Percentiles rank a stretch among this genome's conserved stretches.
These are phyloP conservation scores for Sorex araneus DNA, from an alignment of 2,113 vertebrate species.

Conservation along the genomic window DNA sequence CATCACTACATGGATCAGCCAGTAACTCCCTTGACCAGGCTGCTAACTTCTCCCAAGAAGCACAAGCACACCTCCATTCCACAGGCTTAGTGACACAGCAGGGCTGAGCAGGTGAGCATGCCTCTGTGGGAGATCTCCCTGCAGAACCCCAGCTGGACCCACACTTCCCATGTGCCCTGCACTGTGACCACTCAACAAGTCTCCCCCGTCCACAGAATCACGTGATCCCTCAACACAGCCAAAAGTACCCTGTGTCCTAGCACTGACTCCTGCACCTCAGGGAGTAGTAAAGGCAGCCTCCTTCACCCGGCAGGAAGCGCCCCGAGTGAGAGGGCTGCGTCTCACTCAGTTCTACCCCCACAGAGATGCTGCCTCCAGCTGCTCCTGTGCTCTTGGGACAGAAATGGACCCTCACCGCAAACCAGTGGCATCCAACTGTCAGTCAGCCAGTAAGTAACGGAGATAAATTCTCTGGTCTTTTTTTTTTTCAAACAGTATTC, in stretches of 20 bases:
- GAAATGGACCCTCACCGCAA: not conserved
- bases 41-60: too few species aligned
- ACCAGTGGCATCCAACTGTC: not conserved
- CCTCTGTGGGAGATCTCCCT: not conserved
- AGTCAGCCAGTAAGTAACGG: not conserved
- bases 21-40: too few species aligned
- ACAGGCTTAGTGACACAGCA: not conserved
- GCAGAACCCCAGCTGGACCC: not conserved
- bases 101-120: too few species aligned
- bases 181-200: not conserved
- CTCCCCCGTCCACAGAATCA: too few species aligned
- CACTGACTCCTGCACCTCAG: too few species aligned
- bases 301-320: not conserved
- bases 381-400: not conserved
- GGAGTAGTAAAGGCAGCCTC: not conserved
- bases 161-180: not conserved
- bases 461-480: not conserved
- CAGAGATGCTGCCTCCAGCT: not conserved
- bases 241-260: too few species aligned
- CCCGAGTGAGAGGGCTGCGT: not conserved
- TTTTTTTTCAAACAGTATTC: conserved; percentile 14
- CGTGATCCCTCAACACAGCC: too few species aligned
- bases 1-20: too few species aligned
- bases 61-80: not conserved
- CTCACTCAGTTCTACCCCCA: not conserved